Conservation (phyloP, 2,113 vertebrate species). For the Todiramphus saurophagus region DNA sequence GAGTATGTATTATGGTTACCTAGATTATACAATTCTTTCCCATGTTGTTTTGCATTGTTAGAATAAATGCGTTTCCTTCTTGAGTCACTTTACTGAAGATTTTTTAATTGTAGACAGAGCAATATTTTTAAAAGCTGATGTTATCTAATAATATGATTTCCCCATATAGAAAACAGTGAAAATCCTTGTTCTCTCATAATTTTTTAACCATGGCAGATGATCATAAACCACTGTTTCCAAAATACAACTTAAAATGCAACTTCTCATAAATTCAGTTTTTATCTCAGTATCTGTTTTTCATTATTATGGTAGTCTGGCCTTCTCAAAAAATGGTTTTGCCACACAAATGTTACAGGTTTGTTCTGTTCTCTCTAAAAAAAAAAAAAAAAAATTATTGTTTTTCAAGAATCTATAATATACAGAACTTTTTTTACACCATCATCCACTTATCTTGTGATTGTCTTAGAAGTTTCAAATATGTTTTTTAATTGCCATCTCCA, state of each 20-base stretch:
- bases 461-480: not conserved
- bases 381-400: not conserved
- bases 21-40: not conserved
- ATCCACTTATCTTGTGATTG: not conserved
- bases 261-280: not conserved
- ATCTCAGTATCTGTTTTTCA: not conserved
- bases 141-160: not conserved
- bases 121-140: not conserved
- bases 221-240: not conserved
- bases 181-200: not conserved
- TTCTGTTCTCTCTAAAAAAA: not conserved
- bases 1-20: not conserved
- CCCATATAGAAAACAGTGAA: not conserved
- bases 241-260: not conserved
- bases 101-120: not conserved
- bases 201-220: not conserved
- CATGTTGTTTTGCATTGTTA: not conserved
- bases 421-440: not conserved
- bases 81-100: not conserved
- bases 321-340: not conserved
- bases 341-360: not conserved
- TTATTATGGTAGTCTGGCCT: not conserved
- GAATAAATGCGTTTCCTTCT: not conserved
- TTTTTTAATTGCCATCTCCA: not conserved
- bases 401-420: not conserved